Percentiles rank a stretch among this genome's conserved stretches.
phyloP scores from a whole-genome alignment of 2,113 vertebrate genomes.

The Cyanoliseus patagonus region DNA sequence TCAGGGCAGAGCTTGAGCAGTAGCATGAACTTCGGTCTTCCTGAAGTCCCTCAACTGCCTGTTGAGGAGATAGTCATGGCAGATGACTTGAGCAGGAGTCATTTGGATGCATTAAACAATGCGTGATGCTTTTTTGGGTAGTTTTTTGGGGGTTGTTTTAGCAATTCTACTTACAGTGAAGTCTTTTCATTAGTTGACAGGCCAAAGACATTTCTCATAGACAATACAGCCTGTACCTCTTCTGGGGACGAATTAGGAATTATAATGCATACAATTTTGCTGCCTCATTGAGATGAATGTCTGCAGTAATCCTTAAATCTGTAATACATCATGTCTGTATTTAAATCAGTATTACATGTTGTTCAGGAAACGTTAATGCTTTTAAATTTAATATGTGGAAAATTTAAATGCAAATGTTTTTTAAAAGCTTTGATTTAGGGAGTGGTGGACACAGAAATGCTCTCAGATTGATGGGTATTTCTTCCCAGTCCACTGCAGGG shows the following conservation, averaged over 20 bases:
- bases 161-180: background rate
- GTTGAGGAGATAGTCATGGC: background rate
- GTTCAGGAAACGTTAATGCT: slow-evolving; percentile 4
- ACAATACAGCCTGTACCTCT: background rate
- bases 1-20: background rate
- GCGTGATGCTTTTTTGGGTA: background rate
- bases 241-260: background rate
- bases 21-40: rapidly evolving
- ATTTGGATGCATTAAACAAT: background rate
- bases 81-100: background rate
- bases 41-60: background rate
- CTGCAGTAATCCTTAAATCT: slow-evolving; percentile 35
- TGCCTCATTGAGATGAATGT: background rate
- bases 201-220: background rate
- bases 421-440: background rate
- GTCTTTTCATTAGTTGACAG: background rate
- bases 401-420: slow-evolving; percentile 12
- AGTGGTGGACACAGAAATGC: background rate
- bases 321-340: background rate
- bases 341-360: slow-evolving; percentile 14
- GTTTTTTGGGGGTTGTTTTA: background rate
- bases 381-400: background rate
- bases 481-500: background rate
- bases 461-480: background rate
- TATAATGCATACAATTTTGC: background rate